These are phyloP conservation scores for Mythimna impura DNA, from an alignment of 2,888 invertebrate genomes.

Conservation along the genomic window DNA sequence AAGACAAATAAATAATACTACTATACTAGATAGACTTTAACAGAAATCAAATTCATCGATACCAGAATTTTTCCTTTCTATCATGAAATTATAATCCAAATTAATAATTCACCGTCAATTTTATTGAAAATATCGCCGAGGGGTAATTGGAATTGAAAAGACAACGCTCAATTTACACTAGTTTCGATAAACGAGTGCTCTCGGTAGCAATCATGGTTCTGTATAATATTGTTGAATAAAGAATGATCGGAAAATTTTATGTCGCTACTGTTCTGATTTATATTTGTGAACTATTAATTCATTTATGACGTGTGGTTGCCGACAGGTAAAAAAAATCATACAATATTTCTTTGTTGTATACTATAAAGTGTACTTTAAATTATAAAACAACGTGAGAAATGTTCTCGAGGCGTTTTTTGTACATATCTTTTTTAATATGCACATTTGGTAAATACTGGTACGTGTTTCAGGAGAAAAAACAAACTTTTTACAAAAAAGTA, in stretches of 20 bases:
- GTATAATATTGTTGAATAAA: conserved; percentile 31
- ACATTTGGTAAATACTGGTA: too few relatives aligned
- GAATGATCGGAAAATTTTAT: conserved; percentile 5
- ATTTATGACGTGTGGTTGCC: conserved; percentile 1
- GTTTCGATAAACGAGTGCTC: conserved; percentile 20
- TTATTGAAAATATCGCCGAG: conserved; percentile 42
- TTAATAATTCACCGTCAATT: conserved; percentile 29
- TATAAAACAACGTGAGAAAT: not conserved
- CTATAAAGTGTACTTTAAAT: too few relatives aligned
- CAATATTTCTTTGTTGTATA: too few relatives aligned
- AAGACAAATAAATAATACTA: not conserved
- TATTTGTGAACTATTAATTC: not conserved
- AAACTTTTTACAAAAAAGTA: too few relatives aligned
- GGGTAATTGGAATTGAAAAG: conserved; percentile 43
- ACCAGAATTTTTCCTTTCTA: not conserved
- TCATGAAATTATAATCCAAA: conserved; percentile 42
- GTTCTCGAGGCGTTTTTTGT: too few relatives aligned
- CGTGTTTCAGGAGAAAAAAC: too few relatives aligned
- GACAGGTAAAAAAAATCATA: not conserved
- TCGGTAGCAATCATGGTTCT: conserved; percentile 4
- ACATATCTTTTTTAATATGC: too few relatives aligned
- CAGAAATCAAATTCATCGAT: conserved; percentile 4
- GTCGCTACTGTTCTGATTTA: conserved; percentile 1
- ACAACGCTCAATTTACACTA: conserved; percentile 33
- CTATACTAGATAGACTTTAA: not conserved